These are phyloP conservation scores for Carcharodon carcharias DNA, from an alignment of 2,797 vertebrate species.

Conservation along the genomic window DNA sequence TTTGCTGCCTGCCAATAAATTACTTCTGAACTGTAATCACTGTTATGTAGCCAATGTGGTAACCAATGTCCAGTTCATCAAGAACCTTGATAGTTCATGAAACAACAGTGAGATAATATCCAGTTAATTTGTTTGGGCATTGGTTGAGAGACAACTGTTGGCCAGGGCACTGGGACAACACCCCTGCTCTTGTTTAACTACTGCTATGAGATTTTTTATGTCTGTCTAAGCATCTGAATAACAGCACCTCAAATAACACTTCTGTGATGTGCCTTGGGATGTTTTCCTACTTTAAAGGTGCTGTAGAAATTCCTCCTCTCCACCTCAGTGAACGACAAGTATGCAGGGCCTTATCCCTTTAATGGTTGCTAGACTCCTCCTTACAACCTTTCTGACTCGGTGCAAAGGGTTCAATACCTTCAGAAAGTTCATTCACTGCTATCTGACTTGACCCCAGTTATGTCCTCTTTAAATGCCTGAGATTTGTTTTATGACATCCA, in stretches of 20 bases:
- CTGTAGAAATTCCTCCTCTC: neutral
- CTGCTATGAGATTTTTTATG: no score
- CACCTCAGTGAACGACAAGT: neutral
- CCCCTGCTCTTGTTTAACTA: no score
- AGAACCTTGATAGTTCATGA: no score
- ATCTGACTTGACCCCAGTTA: neutral
- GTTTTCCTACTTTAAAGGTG: neutral
- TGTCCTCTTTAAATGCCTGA: neutral
- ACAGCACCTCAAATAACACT: neutral
- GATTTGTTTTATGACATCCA: neutral
- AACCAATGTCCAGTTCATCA: no score
- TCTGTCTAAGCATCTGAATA: neutral
- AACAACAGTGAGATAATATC: no score
- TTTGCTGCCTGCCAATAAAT: no score
- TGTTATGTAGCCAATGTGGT: no score
- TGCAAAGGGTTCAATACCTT: neutral
- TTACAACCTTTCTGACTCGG: neutral
- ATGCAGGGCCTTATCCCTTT: neutral
- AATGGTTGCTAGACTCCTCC: neutral
- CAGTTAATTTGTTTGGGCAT: no score
- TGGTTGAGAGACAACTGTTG: no score
- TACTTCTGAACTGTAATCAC: no score
- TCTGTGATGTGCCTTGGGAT: neutral
- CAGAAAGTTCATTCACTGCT: neutral
- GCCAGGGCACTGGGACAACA: no score